phyloP scores from a whole-genome alignment of 2,113 vertebrate genomes.

The Gobiocypris rarus region DNA sequence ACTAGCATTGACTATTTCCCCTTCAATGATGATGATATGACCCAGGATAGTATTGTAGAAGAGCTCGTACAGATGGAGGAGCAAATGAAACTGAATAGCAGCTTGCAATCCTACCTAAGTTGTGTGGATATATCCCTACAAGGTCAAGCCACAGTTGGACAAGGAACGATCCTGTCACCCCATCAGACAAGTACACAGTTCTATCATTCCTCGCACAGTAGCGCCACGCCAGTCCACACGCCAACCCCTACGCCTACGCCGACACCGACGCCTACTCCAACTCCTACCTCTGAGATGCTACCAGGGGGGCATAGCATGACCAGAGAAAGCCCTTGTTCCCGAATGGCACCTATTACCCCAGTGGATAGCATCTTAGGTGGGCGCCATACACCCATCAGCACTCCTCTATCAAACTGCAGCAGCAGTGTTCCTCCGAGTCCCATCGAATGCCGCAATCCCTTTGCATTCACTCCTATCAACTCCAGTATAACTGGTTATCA shows the following conservation, averaged over 20 bases:
- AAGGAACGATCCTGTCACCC: conserved; percentile 80
- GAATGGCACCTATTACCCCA: conserved; percentile 87
- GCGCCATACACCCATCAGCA: conserved; percentile 91
- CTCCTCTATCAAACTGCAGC: conserved; percentile 91
- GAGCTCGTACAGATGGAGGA: conserved; percentile 99
- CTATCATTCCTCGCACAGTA: conserved; percentile 88
- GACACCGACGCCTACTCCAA: conserved; percentile 87
- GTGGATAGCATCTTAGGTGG: conserved; percentile 94
- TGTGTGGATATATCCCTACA: conserved; percentile 88
- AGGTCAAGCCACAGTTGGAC: conserved; percentile 77
- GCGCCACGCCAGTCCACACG: conserved; percentile 91
- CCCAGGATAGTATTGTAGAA: conserved; percentile 98
- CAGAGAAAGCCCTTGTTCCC: conserved; percentile 90
- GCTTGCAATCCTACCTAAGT: conserved; percentile 81
- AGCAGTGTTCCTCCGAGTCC: conserved; percentile 93
- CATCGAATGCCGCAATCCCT: conserved; percentile 95
- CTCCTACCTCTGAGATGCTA: conserved; percentile 94
- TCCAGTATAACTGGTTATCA: conserved; percentile 91
- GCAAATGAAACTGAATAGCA: conserved; percentile 91
- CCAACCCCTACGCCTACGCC: conserved; percentile 83
- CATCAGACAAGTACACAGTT: conserved; percentile 81
- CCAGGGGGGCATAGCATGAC: conserved; percentile 82
- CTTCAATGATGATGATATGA: conserved; percentile 92
- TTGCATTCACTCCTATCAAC: conserved; percentile 97
- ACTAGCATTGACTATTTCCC: conserved; percentile 91